Conservation (phyloP, 2,797 vertebrate genomes). For the Alca torda region DNA sequence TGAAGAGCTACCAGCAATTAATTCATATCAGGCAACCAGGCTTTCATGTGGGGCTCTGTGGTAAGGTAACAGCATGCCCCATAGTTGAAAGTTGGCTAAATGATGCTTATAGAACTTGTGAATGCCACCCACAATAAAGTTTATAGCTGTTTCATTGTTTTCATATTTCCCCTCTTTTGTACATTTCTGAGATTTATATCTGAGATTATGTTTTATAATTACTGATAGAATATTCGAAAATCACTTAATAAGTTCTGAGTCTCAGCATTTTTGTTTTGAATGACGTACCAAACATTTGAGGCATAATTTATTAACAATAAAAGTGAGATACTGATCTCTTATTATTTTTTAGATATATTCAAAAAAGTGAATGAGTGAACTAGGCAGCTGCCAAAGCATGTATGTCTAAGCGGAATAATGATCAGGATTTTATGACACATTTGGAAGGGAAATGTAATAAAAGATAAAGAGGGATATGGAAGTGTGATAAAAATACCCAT, state of each 20-base stretch:
- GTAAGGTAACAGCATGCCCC: background rate
- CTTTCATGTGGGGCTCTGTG: background rate
- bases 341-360: background rate
- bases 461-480: background rate
- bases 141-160: background rate
- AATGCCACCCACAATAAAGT: background rate
- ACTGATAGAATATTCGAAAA: background rate
- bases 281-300: background rate
- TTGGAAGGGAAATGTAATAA: background rate
- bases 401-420: background rate
- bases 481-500: background rate
- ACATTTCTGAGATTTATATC: background rate
- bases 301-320: background rate
- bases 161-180: background rate
- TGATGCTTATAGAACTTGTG: background rate
- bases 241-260: background rate
- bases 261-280: background rate
- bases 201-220: background rate
- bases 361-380: background rate
- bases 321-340: background rate
- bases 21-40: background rate
- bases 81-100: background rate
- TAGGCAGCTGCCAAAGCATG: background rate
- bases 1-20: background rate
- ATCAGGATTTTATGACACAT: background rate